These are phyloP conservation scores for Harpalus rufipes DNA, from an alignment of 2,888 invertebrate genomes.

Conservation along the genomic window DNA sequence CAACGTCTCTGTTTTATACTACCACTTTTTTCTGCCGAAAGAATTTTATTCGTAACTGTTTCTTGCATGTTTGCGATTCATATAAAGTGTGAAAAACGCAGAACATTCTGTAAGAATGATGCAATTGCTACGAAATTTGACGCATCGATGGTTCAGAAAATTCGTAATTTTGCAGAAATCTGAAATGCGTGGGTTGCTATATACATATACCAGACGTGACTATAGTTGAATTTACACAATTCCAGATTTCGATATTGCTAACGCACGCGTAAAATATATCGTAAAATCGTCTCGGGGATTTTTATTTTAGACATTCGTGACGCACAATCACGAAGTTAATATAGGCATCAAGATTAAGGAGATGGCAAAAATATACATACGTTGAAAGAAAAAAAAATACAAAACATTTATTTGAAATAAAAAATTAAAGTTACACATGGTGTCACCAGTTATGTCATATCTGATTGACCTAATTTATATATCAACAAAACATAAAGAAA, in stretches of 20 bases:
- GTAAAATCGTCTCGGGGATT: not conserved
- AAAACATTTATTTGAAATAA: not conserved
- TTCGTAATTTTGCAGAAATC: conserved; percentile 43
- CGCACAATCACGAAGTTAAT: conserved; percentile 26
- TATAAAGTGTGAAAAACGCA: conserved; percentile 37
- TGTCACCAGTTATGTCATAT: not conserved
- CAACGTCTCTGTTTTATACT: conserved; percentile 20
- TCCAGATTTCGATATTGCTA: conserved; percentile 32
- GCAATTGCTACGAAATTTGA: conserved; percentile 48
- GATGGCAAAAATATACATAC: not conserved
- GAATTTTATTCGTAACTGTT: conserved; percentile 8
- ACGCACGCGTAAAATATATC: conserved; percentile 39
- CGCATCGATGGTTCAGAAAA: conserved; percentile 31
- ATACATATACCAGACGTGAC: conserved; percentile 46
- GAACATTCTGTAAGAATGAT: conserved; percentile 43
- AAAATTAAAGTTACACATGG: not conserved
- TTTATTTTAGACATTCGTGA: conserved; percentile 43
- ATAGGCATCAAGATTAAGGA: not conserved
- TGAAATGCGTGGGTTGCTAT: conserved; percentile 4
- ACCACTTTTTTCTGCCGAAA: not conserved
- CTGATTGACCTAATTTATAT: no score
- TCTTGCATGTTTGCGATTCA: conserved; percentile 38
- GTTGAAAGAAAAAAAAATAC: not conserved
- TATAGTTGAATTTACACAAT: conserved; percentile 32
- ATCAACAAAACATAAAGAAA: no score